Percentiles rank a stretch among this genome's conserved stretches.
Evolutionary conservation across 2,888 invertebrate genomes (phyloP).

Genomic region (Andricus curvator): DNA sequence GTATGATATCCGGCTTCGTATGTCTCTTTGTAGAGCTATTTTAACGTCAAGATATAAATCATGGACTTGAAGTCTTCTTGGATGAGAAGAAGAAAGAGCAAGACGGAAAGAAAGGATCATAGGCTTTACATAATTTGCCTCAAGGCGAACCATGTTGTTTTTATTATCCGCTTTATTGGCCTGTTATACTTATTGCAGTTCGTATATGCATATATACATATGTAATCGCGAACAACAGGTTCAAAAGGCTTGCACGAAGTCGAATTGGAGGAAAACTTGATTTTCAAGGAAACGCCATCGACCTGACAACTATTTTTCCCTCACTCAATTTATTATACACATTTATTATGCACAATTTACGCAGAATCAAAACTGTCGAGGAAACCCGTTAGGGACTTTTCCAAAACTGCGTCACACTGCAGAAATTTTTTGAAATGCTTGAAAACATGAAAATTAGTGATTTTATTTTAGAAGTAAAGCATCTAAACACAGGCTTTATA

Average conservation of each 20-base stretch:
- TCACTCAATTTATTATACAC: background rate
- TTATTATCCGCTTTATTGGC: conserved; percentile 33
- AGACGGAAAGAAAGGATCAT: conserved; percentile 26
- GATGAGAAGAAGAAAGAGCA: conserved; percentile 13
- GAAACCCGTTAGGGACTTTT: no score
- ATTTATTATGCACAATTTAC: background rate
- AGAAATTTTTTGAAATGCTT: no score
- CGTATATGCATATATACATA: conserved; percentile 4
- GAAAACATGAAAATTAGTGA: no score
- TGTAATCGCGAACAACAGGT: conserved; percentile 18
- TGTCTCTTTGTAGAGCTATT: conserved; percentile 4
- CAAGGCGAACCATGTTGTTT: conserved; percentile 27
- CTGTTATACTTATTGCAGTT: conserved; percentile 35
- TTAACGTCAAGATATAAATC: conserved; percentile 13
- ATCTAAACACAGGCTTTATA: no score
- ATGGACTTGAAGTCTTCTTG: conserved; percentile 6
- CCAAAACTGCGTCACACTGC: no score
- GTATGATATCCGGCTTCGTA: conserved; percentile 8
- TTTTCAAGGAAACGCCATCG: background rate
- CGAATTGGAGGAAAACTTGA: conserved; percentile 10
- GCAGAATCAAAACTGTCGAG: background rate
- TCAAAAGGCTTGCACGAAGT: conserved; percentile 31
- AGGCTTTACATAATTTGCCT: conserved; percentile 39
- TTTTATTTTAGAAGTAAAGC: no score
- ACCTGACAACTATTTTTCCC: background rate